Base-by-base conservation (phyloP, 2,113 vertebrate genomes). In the Triplophysa dalaica region DNA sequence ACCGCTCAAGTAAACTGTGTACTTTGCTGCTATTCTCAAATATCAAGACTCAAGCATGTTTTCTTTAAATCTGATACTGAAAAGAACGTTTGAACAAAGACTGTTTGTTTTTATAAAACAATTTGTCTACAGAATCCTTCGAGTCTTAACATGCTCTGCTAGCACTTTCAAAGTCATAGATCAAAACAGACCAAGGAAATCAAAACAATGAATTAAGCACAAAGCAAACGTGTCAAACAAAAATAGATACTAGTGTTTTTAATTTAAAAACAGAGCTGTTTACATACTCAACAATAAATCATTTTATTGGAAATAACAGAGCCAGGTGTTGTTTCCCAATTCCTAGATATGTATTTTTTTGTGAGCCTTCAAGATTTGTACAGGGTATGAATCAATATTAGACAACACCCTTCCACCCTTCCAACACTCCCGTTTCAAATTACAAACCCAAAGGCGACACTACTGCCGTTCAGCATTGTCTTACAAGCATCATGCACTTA, bases 241-340 rank as follows among this genome's bases (percentile, higher is more conserved):
- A 70, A 38, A 70, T 14, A 52, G 14, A 52, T 52, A 50, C 48
- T 19, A 19, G 8, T 21, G 54, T 19, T 58, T 58, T 19, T 9
- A 10, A 58, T 2, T 58, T 21, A 2, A 8, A 58, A 9, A 10
- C 9, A 19, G n/a, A 58, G 54, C 19, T 9, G 70, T 60, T 73
- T 24, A 22, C 12, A 41, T 41, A 33, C 52, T n/a, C 52, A 19
- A 26, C n/a, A 50, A 54, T 11, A 29, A 70, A 29, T 33, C 3
- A 1, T 72, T 72, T 56, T 16, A 14, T n/a, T 72, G 38, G 10
- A 72, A 54, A 12, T n/a, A 70, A 43, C 70, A 72, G 68, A 66
- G 76, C 79, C 38, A 60, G 67, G 69, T 64, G 65, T 22, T 78
- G 14, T 43, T 14, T 77, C 82, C 66, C 81, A 83, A 82, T 13